Percentiles rank a stretch among this genome's conserved stretches.
Conservation (phyloP, 2,888 invertebrate genomes). For the Diplolepis rosae region DNA sequence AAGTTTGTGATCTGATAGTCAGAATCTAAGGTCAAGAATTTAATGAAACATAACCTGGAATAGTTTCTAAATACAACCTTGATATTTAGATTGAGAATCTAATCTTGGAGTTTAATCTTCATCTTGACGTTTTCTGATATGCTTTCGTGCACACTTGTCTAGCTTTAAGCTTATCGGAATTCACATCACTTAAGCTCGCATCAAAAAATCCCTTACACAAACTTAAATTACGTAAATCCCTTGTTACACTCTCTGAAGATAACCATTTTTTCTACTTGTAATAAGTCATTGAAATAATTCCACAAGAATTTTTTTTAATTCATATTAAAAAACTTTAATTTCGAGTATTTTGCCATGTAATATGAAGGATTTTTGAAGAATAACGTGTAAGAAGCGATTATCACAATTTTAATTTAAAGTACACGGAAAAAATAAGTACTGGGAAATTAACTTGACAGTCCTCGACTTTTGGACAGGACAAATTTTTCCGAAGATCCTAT, state of each 20-base stretch:
- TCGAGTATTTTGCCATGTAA: too few species aligned
- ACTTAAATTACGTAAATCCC: not conserved
- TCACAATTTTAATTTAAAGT: too few species aligned
- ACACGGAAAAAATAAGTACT: too few species aligned
- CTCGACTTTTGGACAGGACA: too few species aligned
- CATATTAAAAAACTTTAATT: too few species aligned
- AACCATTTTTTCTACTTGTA: not conserved
- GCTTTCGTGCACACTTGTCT: not conserved
- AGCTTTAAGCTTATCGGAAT: slow-evolving; percentile 2
- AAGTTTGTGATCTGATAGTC: not conserved
- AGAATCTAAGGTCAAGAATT: not conserved
- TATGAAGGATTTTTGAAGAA: too few species aligned
- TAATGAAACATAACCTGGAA: not conserved
- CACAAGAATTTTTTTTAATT: too few species aligned
- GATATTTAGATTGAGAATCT: slow-evolving; percentile 12
- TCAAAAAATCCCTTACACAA: too few species aligned
- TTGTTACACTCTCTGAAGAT: not conserved
- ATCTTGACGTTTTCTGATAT: not conserved
- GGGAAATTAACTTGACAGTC: too few species aligned
- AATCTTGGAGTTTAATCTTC: not conserved
- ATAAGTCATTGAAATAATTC: too few species aligned
- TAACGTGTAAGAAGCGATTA: too few species aligned
- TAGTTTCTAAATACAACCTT: not conserved
- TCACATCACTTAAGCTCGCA: not conserved
- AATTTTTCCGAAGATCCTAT: too few species aligned